Evolutionary conservation across 1,140 invertebrate genomes (phyloP).

Genomic region (Leptopilina boulardi): DNA sequence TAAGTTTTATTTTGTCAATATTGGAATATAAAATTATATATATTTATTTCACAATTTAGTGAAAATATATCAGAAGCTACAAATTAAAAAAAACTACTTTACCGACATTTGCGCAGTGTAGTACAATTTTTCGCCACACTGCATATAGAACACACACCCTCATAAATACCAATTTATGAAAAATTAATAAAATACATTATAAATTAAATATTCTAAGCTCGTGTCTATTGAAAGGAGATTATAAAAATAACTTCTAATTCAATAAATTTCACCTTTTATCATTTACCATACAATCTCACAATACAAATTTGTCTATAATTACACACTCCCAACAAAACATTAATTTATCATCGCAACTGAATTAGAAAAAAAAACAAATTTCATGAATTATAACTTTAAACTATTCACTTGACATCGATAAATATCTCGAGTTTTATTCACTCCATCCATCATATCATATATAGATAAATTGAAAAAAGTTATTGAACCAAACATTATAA

Average conservation of each 20-base stretch:
- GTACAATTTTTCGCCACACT: too few relatives aligned
- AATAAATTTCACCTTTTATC: neutral
- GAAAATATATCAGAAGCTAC: too few relatives aligned
- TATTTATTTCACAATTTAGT: too few relatives aligned
- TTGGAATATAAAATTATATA: too few relatives aligned
- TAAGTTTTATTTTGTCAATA: neutral
- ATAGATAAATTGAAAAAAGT: neutral
- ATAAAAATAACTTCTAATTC: neutral
- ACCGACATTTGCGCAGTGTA: too few relatives aligned
- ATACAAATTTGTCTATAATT: slow-evolving; percentile 10
- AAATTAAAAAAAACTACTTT: too few relatives aligned
- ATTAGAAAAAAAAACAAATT: neutral
- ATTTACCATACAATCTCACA: neutral
- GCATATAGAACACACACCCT: too few relatives aligned
- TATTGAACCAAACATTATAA: neutral
- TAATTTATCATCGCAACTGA: neutral
- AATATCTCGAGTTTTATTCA: neutral
- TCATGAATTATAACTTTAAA: neutral
- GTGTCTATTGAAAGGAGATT: neutral
- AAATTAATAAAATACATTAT: neutral
- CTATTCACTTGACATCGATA: slow-evolving; percentile 21
- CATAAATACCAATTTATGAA: neutral
- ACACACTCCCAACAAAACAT: neutral
- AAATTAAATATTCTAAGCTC: neutral
- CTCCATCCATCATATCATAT: neutral